These are phyloP conservation scores for Clarias gariepinus DNA, from an alignment of 2,113 vertebrate genomes.

Conservation along the genomic window DNA sequence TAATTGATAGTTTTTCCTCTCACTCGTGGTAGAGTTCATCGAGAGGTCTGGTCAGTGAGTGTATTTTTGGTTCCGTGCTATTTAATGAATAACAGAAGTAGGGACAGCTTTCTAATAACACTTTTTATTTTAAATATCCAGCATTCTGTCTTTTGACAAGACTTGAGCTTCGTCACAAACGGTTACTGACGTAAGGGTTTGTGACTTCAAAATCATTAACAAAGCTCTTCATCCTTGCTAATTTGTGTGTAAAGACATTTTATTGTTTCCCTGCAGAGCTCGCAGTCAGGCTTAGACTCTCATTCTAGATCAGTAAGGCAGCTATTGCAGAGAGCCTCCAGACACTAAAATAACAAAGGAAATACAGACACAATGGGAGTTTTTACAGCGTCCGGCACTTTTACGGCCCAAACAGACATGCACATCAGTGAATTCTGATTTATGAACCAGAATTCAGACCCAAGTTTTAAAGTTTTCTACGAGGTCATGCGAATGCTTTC, in stretches of 20 bases:
- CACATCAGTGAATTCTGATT: constrained; percentile 6
- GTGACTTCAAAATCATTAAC: background rate
- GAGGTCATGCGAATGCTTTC: background rate
- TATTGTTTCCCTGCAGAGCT: constrained; percentile 24
- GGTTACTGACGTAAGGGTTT: constrained; percentile 6
- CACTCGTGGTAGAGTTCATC: constrained; percentile 17
- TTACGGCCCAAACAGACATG: constrained; percentile 23
- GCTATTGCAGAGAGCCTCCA: constrained; percentile 40
- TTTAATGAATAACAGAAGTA: background rate
- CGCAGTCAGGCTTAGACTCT: constrained; percentile 37
- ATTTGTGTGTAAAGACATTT: constrained; percentile 32
- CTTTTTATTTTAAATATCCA: background rate
- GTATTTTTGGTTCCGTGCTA: background rate
- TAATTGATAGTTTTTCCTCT: constrained; percentile 9
- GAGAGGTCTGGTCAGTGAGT: background rate
- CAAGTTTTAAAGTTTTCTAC: background rate
- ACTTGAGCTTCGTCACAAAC: constrained; percentile 29
- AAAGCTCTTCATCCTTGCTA: background rate
- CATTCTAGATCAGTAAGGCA: constrained; percentile 20
- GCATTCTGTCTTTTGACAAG: constrained; percentile 26
- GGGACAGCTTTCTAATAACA: background rate
- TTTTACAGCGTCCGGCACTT: constrained; percentile 35
- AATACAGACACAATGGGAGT: constrained; percentile 45
- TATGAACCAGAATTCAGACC: constrained; percentile 21
- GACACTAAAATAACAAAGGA: constrained; percentile 49